phyloP scores from a whole-genome alignment of 2,113 vertebrate species.

The Zapus hudsonius region DNA sequence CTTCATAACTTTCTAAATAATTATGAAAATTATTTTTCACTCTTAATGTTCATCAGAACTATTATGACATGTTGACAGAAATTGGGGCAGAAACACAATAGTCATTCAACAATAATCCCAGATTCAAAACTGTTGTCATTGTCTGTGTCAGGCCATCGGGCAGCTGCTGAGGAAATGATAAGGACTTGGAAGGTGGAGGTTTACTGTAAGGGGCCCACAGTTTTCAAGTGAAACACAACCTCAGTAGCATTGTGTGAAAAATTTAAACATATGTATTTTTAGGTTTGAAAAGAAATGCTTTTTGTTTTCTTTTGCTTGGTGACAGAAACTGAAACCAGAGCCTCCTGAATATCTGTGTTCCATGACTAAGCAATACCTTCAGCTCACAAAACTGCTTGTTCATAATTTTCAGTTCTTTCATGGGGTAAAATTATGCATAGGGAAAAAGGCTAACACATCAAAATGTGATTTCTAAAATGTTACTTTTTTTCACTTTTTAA shows the following conservation, averaged over 20 bases:
- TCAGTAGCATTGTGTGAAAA: background rate
- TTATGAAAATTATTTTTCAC: background rate
- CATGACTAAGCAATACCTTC: fast-evolving
- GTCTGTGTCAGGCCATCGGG: background rate
- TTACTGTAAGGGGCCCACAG: background rate
- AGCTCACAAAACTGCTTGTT: background rate
- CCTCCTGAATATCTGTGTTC: background rate
- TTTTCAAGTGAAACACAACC: background rate
- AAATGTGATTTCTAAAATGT: background rate
- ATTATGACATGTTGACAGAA: conserved; percentile 36
- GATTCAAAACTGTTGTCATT: conserved; percentile 24
- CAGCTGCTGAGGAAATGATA: background rate
- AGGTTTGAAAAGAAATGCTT: background rate
- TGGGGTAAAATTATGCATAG: background rate
- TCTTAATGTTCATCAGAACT: conserved; percentile 26
- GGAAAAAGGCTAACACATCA: background rate
- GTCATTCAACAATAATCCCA: background rate
- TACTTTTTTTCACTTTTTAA: no score
- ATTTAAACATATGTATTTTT: background rate
- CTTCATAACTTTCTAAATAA: no score
- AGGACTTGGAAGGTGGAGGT: background rate
- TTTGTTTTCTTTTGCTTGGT: background rate
- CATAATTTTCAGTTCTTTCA: background rate
- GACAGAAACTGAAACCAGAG: background rate
- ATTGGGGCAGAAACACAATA: background rate